A percentile compares a stretch with the other conserved stretches of the same genome.
phyloP scores from a whole-genome alignment of 2,113 vertebrate species.

The Asarcornis scutulata region DNA sequence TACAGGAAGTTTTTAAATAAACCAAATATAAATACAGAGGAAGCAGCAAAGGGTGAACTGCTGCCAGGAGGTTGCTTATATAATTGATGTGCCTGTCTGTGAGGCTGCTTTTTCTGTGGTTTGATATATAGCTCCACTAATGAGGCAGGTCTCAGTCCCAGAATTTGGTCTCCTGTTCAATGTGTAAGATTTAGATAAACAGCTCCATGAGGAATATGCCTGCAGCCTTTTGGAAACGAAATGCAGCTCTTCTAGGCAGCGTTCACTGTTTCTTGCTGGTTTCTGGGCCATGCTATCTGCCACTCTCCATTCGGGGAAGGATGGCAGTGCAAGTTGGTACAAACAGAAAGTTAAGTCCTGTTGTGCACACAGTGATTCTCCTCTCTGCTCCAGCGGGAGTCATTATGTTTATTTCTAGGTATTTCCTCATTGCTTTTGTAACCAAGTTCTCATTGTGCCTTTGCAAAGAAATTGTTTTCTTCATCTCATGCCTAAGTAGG shows the following conservation, averaged over 20 bases:
- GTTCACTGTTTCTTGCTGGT: not conserved
- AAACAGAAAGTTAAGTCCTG: not conserved
- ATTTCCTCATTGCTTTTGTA: not conserved
- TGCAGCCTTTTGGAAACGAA: not conserved
- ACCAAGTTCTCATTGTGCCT: not conserved
- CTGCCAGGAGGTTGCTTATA: slow-evolving; percentile 28
- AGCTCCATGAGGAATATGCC: not conserved
- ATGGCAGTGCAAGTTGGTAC: not conserved
- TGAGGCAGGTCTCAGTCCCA: not conserved
- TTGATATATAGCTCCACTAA: slow-evolving; percentile 37
- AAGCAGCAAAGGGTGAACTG: slow-evolving; percentile 12
- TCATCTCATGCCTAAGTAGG: not conserved
- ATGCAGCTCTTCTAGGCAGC: not conserved
- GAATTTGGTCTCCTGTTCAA: not conserved
- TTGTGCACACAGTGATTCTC: not conserved
- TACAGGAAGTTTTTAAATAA: slow-evolving; percentile 23
- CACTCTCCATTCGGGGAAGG: not conserved
- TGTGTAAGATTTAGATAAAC: not conserved
- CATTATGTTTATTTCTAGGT: not conserved
- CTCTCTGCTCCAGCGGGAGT: not conserved
- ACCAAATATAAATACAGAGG: slow-evolving; percentile 18
- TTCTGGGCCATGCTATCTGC: not conserved
- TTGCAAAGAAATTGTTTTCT: not conserved
- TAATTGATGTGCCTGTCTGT: slow-evolving; percentile 24
- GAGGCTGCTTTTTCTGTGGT: not conserved